Conservation (phyloP, 2,888 invertebrate species). For the Gerris lacustris region DNA sequence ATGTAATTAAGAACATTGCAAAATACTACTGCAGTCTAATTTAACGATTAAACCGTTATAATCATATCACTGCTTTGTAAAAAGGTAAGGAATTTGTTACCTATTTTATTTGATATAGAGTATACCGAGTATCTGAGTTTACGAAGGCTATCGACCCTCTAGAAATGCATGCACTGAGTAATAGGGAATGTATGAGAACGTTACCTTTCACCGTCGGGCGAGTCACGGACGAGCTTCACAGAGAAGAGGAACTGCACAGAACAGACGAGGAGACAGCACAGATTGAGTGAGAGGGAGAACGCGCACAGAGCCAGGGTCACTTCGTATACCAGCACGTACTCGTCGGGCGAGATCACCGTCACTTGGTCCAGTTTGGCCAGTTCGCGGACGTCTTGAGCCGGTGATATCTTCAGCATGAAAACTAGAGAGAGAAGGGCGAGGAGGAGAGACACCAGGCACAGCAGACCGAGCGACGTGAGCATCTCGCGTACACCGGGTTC, state of each 20-base stretch:
- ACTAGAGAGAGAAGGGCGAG: constrained; percentile 71
- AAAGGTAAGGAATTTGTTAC: no score
- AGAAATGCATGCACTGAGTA: no score
- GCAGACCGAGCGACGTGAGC: constrained; percentile 67
- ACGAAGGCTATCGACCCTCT: no score
- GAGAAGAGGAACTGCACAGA: constrained; percentile 89
- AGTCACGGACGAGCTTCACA: constrained; percentile 77
- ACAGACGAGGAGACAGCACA: constrained; percentile 84
- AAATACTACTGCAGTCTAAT: no score
- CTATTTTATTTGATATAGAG: no score
- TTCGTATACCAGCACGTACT: constrained; percentile 79
- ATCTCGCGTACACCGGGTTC: constrained; percentile 56
- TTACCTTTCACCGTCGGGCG: constrained; percentile 60
- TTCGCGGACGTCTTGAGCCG: constrained; percentile 47
- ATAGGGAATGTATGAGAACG: neutral
- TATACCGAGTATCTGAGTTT: no score
- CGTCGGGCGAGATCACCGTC: constrained; percentile 54
- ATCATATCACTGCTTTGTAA: no score
- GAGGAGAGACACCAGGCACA: constrained; percentile 74
- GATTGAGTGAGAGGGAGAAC: constrained; percentile 72
- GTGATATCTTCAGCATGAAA: constrained; percentile 73
- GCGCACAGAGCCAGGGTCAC: constrained; percentile 82
- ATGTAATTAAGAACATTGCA: no score
- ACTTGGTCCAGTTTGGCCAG: constrained; percentile 44
- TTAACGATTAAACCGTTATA: no score